phyloP scores from a whole-genome alignment of 2,888 invertebrate species.

The Rugalucina vietnamica region DNA sequence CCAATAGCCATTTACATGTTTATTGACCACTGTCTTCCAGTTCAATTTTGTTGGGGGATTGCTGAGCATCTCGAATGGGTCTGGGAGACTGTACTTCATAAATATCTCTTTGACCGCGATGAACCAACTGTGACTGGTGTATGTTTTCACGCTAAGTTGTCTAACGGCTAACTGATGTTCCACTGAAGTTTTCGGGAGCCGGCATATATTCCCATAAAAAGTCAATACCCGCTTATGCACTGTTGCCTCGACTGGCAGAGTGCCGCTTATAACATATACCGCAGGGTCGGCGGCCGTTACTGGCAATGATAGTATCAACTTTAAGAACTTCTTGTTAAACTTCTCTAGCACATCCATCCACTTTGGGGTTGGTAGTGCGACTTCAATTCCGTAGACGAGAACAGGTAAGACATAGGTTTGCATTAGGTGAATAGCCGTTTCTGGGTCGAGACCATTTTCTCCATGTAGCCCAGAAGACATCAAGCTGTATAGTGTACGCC shows the following conservation, averaged over 20 bases:
- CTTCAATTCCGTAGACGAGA: neutral
- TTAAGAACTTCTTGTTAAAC: conserved; percentile 8
- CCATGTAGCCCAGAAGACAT: neutral
- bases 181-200: neutral
- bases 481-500: neutral
- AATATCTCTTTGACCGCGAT: neutral
- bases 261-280: neutral
- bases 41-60: neutral
- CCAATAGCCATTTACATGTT: neutral
- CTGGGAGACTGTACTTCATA: neutral
- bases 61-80: neutral
- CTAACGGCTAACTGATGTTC: neutral
- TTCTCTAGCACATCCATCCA: neutral
- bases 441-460: conserved; percentile 5
- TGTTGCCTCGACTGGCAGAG: neutral
- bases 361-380: neutral
- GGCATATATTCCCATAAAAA: neutral
- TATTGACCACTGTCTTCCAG: conserved; percentile 3
- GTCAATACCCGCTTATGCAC: neutral
- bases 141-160: neutral
- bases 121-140: neutral
- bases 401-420: neutral
- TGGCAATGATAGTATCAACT: neutral
- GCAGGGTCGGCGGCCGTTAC: conserved; percentile 1
- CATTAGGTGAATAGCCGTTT: neutral